phyloP scores from a whole-genome alignment of 2,888 invertebrate species.

The Diachrysia chrysitis region DNA sequence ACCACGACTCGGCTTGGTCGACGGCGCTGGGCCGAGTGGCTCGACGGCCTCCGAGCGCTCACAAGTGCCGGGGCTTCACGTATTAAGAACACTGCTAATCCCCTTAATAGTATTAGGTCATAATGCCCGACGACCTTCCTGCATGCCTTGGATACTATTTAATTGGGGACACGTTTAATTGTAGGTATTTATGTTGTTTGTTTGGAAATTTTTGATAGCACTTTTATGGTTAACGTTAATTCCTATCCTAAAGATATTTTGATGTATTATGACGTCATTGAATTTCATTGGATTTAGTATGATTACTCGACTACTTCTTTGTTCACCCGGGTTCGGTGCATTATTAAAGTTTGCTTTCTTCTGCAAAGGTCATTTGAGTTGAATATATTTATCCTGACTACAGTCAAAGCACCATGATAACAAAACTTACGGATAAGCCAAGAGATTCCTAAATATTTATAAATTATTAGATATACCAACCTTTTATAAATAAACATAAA shows the following conservation, averaged over 20 bases:
- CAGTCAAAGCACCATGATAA: no score
- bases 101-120: constrained; percentile 78
- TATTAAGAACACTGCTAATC: constrained; percentile 80
- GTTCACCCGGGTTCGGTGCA: neutral
- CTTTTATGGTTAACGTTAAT: constrained; percentile 1
- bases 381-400: no score
- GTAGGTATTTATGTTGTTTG: constrained; percentile 27
- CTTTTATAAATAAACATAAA: no score
- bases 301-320: neutral
- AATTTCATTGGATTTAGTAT: neutral
- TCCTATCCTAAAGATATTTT: neutral
- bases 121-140: constrained; percentile 77
- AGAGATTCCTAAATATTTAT: no score
- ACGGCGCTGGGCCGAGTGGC: constrained; percentile 66
- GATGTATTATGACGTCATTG: neutral
- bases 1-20: constrained; percentile 61
- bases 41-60: constrained; percentile 64
- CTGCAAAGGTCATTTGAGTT: no score
- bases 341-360: neutral
- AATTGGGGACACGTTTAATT: constrained; percentile 73
- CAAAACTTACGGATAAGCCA: no score
- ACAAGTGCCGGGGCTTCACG: constrained; percentile 83
- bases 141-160: constrained; percentile 68
- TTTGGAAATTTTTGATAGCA: constrained; percentile 7
- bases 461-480: no score